Conservation (phyloP, 2,888 invertebrate species). For the Choreutis nemorana region DNA sequence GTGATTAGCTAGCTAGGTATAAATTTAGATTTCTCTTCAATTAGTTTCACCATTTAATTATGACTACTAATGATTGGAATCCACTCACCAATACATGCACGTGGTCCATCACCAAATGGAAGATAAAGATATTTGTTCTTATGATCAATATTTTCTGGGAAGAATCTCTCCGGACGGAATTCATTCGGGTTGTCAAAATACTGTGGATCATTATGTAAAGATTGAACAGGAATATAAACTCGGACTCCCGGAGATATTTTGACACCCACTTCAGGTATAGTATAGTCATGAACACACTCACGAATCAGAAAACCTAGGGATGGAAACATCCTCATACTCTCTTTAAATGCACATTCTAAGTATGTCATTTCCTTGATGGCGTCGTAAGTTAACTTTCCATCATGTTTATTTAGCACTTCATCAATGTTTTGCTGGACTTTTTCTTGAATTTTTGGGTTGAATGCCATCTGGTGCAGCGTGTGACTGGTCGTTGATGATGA, state of each 20-base stretch:
- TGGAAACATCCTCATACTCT: conserved; percentile 37
- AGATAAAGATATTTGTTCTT: conserved; percentile 29
- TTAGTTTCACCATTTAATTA: too few species aligned
- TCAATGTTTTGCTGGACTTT: conserved; percentile 32
- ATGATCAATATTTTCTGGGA: conserved; percentile 20
- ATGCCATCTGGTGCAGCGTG: conserved; percentile 36
- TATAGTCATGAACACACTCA: conserved; percentile 24
- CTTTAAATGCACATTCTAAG: conserved; percentile 30
- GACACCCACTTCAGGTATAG: conserved; percentile 25
- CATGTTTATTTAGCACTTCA: conserved; percentile 21
- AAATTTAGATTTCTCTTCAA: too few species aligned
- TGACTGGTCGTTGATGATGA: conserved; percentile 36
- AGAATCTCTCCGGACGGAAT: conserved; percentile 35
- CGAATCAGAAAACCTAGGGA: conserved; percentile 33
- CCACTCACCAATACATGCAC: conserved; percentile 40
- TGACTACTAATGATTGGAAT: too few species aligned
- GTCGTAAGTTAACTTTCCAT: conserved; percentile 27
- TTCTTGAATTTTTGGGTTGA: conserved; percentile 23
- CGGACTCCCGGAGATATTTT: conserved; percentile 28
- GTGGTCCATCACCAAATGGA: conserved; percentile 41
- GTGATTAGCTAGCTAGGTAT: too few species aligned
- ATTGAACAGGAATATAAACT: conserved; percentile 23
- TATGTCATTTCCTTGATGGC: conserved; percentile 34
- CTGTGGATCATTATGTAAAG: conserved; percentile 31
- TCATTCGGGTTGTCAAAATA: conserved; percentile 28